A percentile compares a stretch with the other conserved stretches of the same genome.
Evolutionary conservation across 2,888 invertebrate genomes (phyloP).

Genomic region (Ormyrus rosae): DNA sequence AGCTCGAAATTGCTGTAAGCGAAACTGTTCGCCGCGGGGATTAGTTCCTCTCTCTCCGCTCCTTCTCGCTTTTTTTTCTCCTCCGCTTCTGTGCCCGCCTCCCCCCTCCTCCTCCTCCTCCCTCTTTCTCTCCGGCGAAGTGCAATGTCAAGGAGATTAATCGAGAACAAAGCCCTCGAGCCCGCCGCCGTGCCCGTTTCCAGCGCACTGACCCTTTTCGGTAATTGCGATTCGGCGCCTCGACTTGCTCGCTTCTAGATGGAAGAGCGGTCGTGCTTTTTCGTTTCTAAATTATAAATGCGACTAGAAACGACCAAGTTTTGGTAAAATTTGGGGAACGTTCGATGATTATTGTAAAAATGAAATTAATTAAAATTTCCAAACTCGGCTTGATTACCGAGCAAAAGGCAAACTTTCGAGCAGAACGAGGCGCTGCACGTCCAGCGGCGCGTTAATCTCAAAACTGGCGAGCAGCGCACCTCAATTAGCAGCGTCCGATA

Average conservation of each 20-base stretch:
- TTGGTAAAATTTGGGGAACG: too few species aligned
- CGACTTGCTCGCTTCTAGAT: not conserved
- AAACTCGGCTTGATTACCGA: too few species aligned
- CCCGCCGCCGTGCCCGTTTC: not conserved
- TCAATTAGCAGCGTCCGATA: too few species aligned
- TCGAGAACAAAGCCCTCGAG: constrained; percentile 1
- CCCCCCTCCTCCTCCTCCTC: not conserved
- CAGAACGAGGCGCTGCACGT: too few species aligned
- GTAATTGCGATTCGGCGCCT: not conserved
- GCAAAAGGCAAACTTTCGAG: too few species aligned
- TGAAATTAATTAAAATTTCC: too few species aligned
- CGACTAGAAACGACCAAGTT: too few species aligned
- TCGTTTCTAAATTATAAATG: too few species aligned
- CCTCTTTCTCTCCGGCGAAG: not conserved
- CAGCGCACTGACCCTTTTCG: not conserved
- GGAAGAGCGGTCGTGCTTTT: not conserved
- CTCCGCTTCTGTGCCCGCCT: not conserved
- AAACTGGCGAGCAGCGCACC: too few species aligned
- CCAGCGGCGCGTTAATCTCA: too few species aligned
- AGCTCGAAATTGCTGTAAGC: constrained; percentile 27
- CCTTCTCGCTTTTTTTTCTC: not conserved
- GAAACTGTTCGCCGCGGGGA: constrained; percentile 14
- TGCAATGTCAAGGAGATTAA: constrained; percentile 48
- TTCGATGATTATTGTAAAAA: too few species aligned
- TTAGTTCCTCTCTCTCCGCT: constrained; percentile 18